Evolutionary conservation across 2,888 invertebrate genomes (phyloP).

Genomic region (Drosophila suboccidentalis): DNA sequence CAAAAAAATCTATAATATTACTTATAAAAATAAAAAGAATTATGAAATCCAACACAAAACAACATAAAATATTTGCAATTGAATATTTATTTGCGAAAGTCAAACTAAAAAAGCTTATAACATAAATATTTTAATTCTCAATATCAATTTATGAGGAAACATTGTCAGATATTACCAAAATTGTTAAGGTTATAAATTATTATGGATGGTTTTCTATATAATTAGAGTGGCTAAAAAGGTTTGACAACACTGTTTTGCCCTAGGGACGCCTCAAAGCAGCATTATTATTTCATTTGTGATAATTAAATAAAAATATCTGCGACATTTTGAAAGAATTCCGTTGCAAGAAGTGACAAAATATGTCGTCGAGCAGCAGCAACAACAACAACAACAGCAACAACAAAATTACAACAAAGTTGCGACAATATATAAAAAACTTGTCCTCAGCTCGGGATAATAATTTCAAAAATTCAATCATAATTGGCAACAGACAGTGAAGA

Average conservation of each 20-base stretch:
- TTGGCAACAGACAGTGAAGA: constrained; percentile 68
- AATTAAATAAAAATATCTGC: constrained; percentile 30
- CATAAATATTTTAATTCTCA: not conserved
- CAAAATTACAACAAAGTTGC: not conserved
- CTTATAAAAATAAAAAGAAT: too few relatives aligned
- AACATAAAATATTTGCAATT: too few relatives aligned
- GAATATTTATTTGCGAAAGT: too few relatives aligned
- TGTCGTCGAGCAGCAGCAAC: constrained; percentile 39
- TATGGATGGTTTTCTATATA: not conserved
- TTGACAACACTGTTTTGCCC: not conserved
- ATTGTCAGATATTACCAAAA: not conserved
- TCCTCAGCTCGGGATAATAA: constrained; percentile 46
- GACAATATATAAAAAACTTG: constrained; percentile 32
- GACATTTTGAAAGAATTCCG: constrained; percentile 44
- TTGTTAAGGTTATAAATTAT: not conserved
- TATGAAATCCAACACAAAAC: too few relatives aligned
- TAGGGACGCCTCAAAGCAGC: not conserved
- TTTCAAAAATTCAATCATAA: constrained; percentile 66
- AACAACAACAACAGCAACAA: not conserved
- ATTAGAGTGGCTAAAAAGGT: not conserved
- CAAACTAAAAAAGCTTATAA: too few relatives aligned
- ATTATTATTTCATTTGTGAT: constrained; percentile 15
- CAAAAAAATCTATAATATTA: too few relatives aligned
- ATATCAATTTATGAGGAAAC: too few relatives aligned
- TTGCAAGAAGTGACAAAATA: constrained; percentile 58